Evolutionary conservation across 2,888 invertebrate species (phyloP).

Genomic region (Eilema griseolum): DNA sequence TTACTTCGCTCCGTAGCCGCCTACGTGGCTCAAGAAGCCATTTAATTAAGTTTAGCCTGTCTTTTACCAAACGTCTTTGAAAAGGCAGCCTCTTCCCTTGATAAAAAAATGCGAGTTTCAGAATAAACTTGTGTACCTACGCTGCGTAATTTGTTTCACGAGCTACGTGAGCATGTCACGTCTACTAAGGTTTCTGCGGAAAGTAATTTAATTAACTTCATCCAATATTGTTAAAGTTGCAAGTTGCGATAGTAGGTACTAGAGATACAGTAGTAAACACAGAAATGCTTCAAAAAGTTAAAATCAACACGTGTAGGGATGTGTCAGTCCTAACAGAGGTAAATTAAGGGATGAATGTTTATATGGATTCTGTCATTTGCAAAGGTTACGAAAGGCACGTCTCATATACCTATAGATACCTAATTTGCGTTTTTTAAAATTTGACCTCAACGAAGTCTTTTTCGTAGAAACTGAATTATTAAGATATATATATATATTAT

Average conservation of each 20-base stretch:
- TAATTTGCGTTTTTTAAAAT: too few relatives aligned
- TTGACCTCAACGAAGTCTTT: background rate
- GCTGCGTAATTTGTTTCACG: background rate
- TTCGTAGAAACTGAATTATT: background rate
- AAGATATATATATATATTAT: background rate
- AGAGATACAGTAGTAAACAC: background rate
- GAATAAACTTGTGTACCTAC: background rate
- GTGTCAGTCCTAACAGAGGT: too few relatives aligned
- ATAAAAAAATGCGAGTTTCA: background rate
- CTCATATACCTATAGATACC: background rate
- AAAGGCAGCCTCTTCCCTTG: background rate
- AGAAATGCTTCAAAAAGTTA: background rate
- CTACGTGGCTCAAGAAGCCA: too few relatives aligned
- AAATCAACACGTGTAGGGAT: background rate
- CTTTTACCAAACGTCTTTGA: too few relatives aligned
- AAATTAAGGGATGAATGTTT: too few relatives aligned
- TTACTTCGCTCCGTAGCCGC: too few relatives aligned
- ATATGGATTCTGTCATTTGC: too few relatives aligned
- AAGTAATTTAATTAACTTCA: constrained; percentile 12
- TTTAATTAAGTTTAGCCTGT: too few relatives aligned
- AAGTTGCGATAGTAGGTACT: background rate
- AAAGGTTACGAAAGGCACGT: too few relatives aligned
- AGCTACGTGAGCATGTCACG: constrained; percentile 1
- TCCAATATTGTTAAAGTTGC: constrained; percentile 9
- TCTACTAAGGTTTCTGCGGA: constrained; percentile 9